phyloP scores from a whole-genome alignment of 1,140 invertebrate genomes.

The Pseudomyrmex pallidus region DNA sequence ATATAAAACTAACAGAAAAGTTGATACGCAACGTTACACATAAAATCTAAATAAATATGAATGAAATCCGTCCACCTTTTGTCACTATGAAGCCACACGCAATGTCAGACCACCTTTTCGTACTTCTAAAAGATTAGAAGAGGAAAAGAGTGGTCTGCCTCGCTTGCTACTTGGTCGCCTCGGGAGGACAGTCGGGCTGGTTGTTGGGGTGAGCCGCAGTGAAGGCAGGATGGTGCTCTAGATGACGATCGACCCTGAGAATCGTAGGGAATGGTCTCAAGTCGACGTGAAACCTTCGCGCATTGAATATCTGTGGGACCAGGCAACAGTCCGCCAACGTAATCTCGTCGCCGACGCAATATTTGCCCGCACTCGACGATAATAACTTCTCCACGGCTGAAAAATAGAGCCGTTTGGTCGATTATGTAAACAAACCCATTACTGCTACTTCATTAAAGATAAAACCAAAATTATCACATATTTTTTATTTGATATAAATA shows the following conservation, averaged over 20 bases:
- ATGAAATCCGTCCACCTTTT: conserved; percentile 67
- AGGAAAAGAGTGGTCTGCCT: conserved; percentile 85
- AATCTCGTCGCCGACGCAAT: conserved; percentile 96
- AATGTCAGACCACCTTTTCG: conserved; percentile 76
- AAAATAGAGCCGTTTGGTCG: conserved; percentile 62
- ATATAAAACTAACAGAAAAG: too few relatives aligned
- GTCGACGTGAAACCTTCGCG: conserved; percentile 96
- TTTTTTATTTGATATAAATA: too few relatives aligned
- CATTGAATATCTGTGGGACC: conserved; percentile 97
- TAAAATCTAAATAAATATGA: conserved; percentile 3
- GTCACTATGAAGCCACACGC: conserved; percentile 69
- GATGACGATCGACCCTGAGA: conserved; percentile 92
- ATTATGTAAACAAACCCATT: background rate
- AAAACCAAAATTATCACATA: background rate
- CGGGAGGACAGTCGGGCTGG: conserved; percentile 96
- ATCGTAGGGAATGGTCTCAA: conserved; percentile 95
- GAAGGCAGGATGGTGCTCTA: conserved; percentile 95
- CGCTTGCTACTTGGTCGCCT: conserved; percentile 90
- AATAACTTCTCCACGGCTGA: conserved; percentile 95
- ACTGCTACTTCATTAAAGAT: background rate
- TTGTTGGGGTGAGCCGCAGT: conserved; percentile 93
- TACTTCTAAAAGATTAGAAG: conserved; percentile 78
- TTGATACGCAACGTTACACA: background rate
- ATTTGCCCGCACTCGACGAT: conserved; percentile 94
- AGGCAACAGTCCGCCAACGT: conserved; percentile 98